A percentile compares a stretch with the other conserved stretches of the same genome.
Evolutionary conservation across 2,113 vertebrate genomes (phyloP).

Genomic region (Stigmatopora argus): DNA sequence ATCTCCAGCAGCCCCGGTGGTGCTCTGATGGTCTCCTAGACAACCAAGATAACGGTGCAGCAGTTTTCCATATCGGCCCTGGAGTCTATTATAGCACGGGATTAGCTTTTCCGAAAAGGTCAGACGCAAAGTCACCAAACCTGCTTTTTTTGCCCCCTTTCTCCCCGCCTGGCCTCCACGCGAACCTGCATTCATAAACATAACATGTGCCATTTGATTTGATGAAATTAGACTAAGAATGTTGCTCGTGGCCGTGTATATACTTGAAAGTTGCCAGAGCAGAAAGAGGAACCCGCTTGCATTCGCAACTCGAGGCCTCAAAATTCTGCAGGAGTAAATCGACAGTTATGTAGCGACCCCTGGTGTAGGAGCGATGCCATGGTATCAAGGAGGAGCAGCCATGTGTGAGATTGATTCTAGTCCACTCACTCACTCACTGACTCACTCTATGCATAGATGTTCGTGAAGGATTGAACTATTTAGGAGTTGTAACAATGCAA

Average conservation of each 20-base stretch:
- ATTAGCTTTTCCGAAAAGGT: slow-evolving; percentile 98
- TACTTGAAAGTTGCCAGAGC: slow-evolving; percentile 21
- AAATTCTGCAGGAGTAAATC: slow-evolving; percentile 22
- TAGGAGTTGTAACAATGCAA: slow-evolving; percentile 22
- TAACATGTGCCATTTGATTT: slow-evolving; percentile 47
- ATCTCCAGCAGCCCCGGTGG: slow-evolving; percentile 78
- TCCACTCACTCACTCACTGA: too few species aligned
- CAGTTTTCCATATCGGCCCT: slow-evolving; percentile 94
- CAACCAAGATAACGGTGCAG: slow-evolving; percentile 93
- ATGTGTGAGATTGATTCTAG: not conserved
- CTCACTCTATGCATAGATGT: slow-evolving; percentile 2
- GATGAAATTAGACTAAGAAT: slow-evolving; percentile 53
- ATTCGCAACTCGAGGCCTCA: slow-evolving; percentile 8
- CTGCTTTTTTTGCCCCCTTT: slow-evolving; percentile 59
- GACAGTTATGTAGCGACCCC: slow-evolving; percentile 67
- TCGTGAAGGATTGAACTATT: slow-evolving; percentile 11
- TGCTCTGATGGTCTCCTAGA: slow-evolving; percentile 93
- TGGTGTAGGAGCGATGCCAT: slow-evolving; percentile 21
- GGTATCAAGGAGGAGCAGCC: not conserved
- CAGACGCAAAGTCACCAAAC: slow-evolving; percentile 96
- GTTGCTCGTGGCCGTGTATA: slow-evolving; percentile 5
- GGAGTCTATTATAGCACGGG: slow-evolving; percentile 93
- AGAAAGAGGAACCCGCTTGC: slow-evolving; percentile 13
- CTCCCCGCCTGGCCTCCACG: not conserved
- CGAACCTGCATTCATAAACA: slow-evolving; percentile 48